These are phyloP conservation scores for Thunnus albacares DNA, from an alignment of 2,797 vertebrate species.

Conservation along the genomic window DNA sequence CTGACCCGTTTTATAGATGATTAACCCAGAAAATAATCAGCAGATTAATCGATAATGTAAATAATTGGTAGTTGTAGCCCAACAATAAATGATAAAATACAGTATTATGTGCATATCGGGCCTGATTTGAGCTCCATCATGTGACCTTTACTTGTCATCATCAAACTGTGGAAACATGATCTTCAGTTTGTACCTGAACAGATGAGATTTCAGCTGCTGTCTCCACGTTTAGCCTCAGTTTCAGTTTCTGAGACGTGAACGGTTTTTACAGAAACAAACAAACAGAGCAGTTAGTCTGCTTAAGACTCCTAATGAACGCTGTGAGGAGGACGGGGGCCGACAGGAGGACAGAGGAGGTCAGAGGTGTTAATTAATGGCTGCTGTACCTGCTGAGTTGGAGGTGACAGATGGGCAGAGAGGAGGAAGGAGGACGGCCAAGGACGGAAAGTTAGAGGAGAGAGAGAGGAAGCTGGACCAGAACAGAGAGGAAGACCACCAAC, in stretches of 20 bases:
- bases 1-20: no score
- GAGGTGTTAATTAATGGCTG: constrained; percentile 48
- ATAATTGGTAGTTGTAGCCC: no score
- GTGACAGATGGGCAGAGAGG: constrained; percentile 46
- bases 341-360: constrained; percentile 32
- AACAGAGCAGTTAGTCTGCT: background rate
- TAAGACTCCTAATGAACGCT: background rate
- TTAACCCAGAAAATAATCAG: no score
- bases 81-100: no score
- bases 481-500: no score
- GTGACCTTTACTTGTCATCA: background rate
- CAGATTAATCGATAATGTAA: no score
- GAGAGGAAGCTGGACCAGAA: background rate
- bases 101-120: no score
- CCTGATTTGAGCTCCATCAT: no score
- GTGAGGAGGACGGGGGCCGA: constrained; percentile 9
- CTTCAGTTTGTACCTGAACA: no score
- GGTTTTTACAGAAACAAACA: constrained; percentile 10
- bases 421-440: constrained; percentile 36
- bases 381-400: constrained; percentile 49
- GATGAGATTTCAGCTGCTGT: constrained; percentile 23
- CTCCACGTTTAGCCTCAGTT: background rate
- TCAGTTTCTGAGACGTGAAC: background rate
- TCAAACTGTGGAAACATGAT: background rate
- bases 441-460: constrained; percentile 38